These are phyloP conservation scores for Ormia ochracea DNA, from an alignment of 2,888 invertebrate species.

Conservation along the genomic window DNA sequence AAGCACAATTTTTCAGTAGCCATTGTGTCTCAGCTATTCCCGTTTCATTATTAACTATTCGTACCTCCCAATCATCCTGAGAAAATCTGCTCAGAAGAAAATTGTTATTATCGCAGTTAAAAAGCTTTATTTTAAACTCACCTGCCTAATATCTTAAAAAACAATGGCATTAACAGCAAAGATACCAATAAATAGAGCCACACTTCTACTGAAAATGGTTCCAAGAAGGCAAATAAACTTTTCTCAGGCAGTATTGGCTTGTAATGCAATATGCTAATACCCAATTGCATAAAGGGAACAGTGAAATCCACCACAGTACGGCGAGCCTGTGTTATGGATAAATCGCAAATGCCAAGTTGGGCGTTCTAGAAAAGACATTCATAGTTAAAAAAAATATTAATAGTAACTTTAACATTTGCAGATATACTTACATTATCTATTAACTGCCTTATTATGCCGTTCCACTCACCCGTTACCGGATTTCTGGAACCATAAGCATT, in stretches of 20 bases:
- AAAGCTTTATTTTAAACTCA: slow-evolving; percentile 71
- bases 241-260: slow-evolving; percentile 85
- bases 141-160: slow-evolving; percentile 88
- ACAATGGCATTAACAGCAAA: slow-evolving; percentile 87
- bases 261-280: slow-evolving; percentile 91
- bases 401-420: background rate
- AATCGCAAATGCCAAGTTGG: slow-evolving; percentile 95
- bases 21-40: slow-evolving; percentile 78
- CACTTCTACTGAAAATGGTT: slow-evolving; percentile 89
- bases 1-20: slow-evolving; percentile 90
- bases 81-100: slow-evolving; percentile 50
- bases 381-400: background rate
- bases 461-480: slow-evolving; percentile 85
- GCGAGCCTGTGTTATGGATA: slow-evolving; percentile 96
- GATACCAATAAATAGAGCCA: slow-evolving; percentile 94
- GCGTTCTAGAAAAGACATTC: slow-evolving; percentile 83
- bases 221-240: slow-evolving; percentile 90
- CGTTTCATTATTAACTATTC: slow-evolving; percentile 80
- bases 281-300: slow-evolving; percentile 97
- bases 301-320: slow-evolving; percentile 94
- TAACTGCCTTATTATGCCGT: slow-evolving; percentile 85
- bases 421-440: slow-evolving; percentile 84
- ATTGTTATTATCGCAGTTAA: background rate
- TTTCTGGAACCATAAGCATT: slow-evolving; percentile 84
- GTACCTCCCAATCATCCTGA: slow-evolving; percentile 89